Evolutionary conservation across 1,140 invertebrate genomes (phyloP).

Genomic region (Micrasema minimum): DNA sequence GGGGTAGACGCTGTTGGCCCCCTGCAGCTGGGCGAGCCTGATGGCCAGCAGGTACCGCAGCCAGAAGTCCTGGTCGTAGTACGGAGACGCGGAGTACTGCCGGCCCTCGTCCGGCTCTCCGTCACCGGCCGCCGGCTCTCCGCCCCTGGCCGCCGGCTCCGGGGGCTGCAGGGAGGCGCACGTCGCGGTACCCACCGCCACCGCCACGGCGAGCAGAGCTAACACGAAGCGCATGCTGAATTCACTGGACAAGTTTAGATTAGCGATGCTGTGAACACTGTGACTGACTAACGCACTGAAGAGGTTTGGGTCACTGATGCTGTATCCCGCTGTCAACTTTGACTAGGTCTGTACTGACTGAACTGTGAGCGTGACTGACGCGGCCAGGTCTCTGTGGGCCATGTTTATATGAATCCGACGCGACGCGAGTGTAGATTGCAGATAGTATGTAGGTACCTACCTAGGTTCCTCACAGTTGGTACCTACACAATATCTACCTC

Average conservation of each 20-base stretch:
- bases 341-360: no score
- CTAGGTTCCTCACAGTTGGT: no score
- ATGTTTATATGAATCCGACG: background rate
- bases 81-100: background rate
- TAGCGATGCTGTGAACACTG: background rate
- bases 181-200: background rate
- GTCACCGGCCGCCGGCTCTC: background rate
- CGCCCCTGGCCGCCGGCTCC: no score
- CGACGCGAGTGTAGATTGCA: no score
- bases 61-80: slow-evolving; percentile 28
- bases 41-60: slow-evolving; percentile 30
- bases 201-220: slow-evolving; percentile 5
- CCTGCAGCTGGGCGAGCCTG: slow-evolving; percentile 14
- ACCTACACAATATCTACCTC: no score
- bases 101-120: background rate
- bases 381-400: background rate
- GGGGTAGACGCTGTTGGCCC: slow-evolving; percentile 2
- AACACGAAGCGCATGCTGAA: slow-evolving; percentile 14
- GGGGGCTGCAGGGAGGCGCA: background rate
- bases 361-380: background rate
- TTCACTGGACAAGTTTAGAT: slow-evolving; percentile 7
- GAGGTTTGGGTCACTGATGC: background rate
- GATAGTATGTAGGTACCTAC: no score
- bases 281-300: background rate
- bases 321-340: background rate